Conservation (phyloP, 2,888 invertebrate species). For the Deilephila elpenor region DNA sequence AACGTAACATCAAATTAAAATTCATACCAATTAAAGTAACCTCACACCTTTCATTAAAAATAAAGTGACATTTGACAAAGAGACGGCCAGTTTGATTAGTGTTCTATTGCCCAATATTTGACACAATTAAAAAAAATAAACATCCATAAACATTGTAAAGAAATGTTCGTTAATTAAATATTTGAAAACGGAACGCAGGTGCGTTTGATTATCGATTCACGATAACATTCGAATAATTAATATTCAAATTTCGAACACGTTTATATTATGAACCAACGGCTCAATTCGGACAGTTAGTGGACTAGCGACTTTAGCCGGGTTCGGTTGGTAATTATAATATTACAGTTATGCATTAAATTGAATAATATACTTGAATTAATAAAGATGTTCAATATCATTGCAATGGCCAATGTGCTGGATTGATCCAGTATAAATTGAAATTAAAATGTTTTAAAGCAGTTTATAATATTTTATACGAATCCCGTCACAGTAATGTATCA, state of each 20-base stretch:
- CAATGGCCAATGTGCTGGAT: no score
- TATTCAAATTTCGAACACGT: conserved; percentile 46
- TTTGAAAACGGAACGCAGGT: conserved; percentile 48
- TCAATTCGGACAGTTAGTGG: conserved; percentile 21
- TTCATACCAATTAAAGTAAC: neutral
- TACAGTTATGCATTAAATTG: neutral
- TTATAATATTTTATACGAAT: no score
- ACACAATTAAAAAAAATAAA: conserved; percentile 19
- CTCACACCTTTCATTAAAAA: neutral
- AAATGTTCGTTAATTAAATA: conserved; percentile 41
- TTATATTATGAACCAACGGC: conserved; percentile 47
- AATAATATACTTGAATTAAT: neutral
- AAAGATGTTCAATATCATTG: no score
- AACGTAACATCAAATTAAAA: no score
- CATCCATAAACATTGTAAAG: conserved; percentile 22
- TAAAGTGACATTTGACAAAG: conserved; percentile 18
- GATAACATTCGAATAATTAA: conserved; percentile 46
- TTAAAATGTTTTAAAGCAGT: no score
- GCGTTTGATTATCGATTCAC: conserved; percentile 47
- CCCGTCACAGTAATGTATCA: no score
- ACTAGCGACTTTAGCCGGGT: neutral
- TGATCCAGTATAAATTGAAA: no score
- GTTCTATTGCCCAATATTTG: conserved; percentile 21
- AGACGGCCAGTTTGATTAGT: conserved; percentile 15
- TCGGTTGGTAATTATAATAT: neutral